Conservation (phyloP, 2,888 invertebrate genomes). For the Tiliacea citrago region DNA sequence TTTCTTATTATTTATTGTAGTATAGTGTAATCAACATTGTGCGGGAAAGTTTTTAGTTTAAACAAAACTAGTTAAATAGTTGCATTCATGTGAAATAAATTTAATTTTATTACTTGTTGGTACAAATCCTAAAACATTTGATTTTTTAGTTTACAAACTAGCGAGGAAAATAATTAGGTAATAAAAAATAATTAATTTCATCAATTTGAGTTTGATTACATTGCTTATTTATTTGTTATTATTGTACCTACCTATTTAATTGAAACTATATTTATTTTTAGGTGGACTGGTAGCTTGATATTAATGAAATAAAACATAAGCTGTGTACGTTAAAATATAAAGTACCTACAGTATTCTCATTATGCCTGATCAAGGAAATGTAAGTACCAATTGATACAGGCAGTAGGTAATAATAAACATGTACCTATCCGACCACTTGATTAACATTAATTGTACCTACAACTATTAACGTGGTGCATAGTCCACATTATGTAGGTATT, state of each 20-base stretch:
- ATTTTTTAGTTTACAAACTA: neutral
- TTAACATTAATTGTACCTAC: conserved; percentile 33
- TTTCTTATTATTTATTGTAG: neutral
- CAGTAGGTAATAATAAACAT: conserved; percentile 18
- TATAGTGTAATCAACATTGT: neutral
- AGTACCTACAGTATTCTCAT: conserved; percentile 1
- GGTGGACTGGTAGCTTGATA: conserved; percentile 6
- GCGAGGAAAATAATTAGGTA: neutral
- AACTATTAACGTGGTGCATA: conserved; percentile 18
- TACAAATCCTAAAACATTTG: neutral
- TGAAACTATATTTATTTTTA: conserved; percentile 24
- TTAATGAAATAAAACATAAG: conserved; percentile 5
- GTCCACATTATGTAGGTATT: neutral
- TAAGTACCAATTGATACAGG: conserved; percentile 44
- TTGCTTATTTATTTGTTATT: neutral
- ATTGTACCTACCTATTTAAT: neutral
- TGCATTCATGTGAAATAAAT: no score
- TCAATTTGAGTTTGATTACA: neutral
- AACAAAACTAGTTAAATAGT: neutral
- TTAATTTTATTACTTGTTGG: neutral
- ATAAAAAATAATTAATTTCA: neutral
- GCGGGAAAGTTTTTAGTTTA: neutral
- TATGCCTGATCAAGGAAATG: conserved; percentile 52
- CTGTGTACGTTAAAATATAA: neutral
- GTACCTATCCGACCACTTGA: conserved; percentile 20